Conservation (phyloP, 2,888 invertebrate genomes). For the Temnothorax unifasciatus region DNA sequence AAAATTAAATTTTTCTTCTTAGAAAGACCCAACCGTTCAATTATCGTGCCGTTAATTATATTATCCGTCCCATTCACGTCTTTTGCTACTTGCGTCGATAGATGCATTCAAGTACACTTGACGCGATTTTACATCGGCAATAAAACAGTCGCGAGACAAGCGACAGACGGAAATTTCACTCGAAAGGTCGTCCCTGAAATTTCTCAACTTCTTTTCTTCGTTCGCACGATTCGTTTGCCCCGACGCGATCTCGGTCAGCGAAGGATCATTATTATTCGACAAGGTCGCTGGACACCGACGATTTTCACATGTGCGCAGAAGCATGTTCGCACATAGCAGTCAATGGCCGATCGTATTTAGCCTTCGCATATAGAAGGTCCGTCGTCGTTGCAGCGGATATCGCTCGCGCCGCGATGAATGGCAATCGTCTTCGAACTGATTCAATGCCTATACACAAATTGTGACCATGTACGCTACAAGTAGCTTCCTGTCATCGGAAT, state of each 20-base stretch:
- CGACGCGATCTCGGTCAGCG: constrained; percentile 43
- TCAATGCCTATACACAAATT: constrained; percentile 14
- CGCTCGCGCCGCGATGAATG: constrained; percentile 74
- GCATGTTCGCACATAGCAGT: constrained; percentile 72
- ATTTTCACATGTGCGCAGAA: constrained; percentile 67
- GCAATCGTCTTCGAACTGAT: constrained; percentile 68
- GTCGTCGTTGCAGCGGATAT: constrained; percentile 76
- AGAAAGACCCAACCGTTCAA: neutral
- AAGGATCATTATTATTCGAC: constrained; percentile 64
- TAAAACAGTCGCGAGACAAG: constrained; percentile 30
- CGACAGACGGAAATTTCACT: constrained; percentile 37
- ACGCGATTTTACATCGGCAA: constrained; percentile 1
- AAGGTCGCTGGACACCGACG: constrained; percentile 60
- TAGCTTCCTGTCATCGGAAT: neutral
- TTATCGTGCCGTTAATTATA: neutral
- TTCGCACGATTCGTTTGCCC: neutral
- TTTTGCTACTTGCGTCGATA: neutral
- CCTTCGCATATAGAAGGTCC: constrained; percentile 75
- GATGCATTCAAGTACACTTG: neutral
- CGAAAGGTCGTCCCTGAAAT: constrained; percentile 29
- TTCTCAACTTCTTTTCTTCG: neutral
- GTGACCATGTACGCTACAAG: neutral
- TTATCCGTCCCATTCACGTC: neutral
- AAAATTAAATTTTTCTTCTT: neutral
- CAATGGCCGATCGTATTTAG: constrained; percentile 80